Base-by-base conservation (phyloP, 1,140 invertebrate genomes). In the Metopolophium dirhodum region DNA sequence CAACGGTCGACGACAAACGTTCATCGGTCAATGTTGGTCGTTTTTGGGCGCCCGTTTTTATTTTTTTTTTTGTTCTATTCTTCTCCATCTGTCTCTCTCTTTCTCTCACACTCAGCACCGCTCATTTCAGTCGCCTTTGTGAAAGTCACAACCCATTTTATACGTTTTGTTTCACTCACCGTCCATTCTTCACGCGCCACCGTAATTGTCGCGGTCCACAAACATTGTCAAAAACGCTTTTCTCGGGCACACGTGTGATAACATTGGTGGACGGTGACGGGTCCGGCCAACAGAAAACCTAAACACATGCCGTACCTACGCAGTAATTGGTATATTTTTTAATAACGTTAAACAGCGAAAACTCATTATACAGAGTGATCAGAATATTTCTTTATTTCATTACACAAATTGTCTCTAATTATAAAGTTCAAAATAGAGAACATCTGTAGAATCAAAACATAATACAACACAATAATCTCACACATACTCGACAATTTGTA, bases 1-100 rank as follows among this genome's bases (percentile, higher is more conserved):
- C 11, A n/a, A 77, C 61, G 14, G 37, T 41, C 37, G 82, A 83
- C 82, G 82, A 11, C 82, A 83, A 83, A 83, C 22, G 35, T 83
- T 83, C 82, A 83, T 83, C 37, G 82, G n/a, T 83, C 35, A 83
- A 83, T 83, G 82, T 83, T 83, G n/a, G 82, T 83, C 82, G 82
- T 83, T 83, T 68, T 77, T 77, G n/a, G 14, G 61, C 61, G 14
- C 61, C 61, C 61, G 61, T 77, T 77, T 77, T 77, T 35, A 77
- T 77, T 54, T 54, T 30, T 61, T 57, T 18, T 61, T 30, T 61
- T 30, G 26, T 61, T 61, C 30, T 68, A n/a, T 77, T 7, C 14
- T n/a, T 77, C n/a, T 18, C 61, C 0, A 14, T 14, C 30, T 6
- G 4, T 6, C 14, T 68, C 30, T 6, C 14, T 6, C 14, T 68